Evolutionary conservation across 2,113 vertebrate genomes (phyloP).

Genomic region (Eupsittula cactorum): DNA sequence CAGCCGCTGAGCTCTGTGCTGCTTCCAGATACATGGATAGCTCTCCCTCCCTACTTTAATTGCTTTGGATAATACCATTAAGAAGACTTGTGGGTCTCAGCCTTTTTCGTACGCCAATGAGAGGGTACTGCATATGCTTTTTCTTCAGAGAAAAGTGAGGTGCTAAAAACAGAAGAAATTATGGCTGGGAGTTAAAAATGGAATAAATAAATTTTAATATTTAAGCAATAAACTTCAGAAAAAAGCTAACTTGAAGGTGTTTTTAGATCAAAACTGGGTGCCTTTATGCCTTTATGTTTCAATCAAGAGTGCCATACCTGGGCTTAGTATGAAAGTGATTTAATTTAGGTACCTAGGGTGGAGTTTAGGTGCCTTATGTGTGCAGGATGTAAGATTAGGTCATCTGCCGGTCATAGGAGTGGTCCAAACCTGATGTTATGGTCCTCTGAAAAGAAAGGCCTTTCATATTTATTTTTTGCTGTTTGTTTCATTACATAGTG

Average conservation of each 20-base stretch:
- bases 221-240: not conserved
- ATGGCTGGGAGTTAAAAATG: not conserved
- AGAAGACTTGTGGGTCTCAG: not conserved
- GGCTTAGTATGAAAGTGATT: not conserved
- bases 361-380: not conserved
- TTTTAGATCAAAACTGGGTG: not conserved
- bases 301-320: not conserved
- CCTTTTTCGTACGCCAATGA: not conserved
- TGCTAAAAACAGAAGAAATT: not conserved
- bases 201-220: not conserved
- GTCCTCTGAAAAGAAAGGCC: not conserved
- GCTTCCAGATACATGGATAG: not conserved
- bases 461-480: not conserved
- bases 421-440: not conserved
- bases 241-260: not conserved
- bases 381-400: not conserved
- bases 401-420: not conserved
- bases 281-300: not conserved
- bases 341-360: not conserved
- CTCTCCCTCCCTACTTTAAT: not conserved
- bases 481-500: not conserved
- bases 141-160: not conserved
- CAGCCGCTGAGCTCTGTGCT: not conserved
- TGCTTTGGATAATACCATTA: not conserved
- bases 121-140: not conserved